Base-by-base conservation (phyloP, 2,888 invertebrate genomes). In the Hetaerina titia region DNA sequence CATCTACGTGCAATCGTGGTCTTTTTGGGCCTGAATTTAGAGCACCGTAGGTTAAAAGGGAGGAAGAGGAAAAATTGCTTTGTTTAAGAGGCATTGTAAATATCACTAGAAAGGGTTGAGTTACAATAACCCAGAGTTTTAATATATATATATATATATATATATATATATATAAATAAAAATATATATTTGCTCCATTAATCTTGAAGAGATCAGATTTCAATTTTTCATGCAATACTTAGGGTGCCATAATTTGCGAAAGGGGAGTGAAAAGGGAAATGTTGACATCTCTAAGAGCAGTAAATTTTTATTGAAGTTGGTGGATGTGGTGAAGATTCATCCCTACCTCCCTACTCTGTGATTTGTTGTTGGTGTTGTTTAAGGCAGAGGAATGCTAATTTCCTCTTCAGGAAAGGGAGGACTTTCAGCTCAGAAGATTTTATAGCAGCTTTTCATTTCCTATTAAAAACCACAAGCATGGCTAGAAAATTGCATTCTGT, bases 21-120 rank as follows among this genome's bases (percentile, higher is more conserved):
- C 64, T 89, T 92, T 92, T 74, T 56, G 45, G 92, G 92, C 31
- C 90, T 64, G 63, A 63, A 92, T 69, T 45, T 64, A 69, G 92
- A 69, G 92, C 69, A 64, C 69, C 69, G 56, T 92, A 92, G 92
- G 57, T 92, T 22, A 45, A 64, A 74, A 57, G 22, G 69, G 92
- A 69, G 69, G n/a, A 69, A 15, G 45, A 74, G 22, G 69, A 92
- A 60, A 57, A n/a, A 90, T 64, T 69, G 90, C 90, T 90, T 90
- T 90, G 90, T 90, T 90, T 90, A 90, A 90, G 90, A 90, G 90
- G 90, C 64, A 90, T 45, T 90, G 90, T 90, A 90, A 90, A 90
- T 90, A 90, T 90, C 90, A 90, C 90, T 64, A 90, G 64, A 63
- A 88, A 90, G 90, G 64, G 90, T 45, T 90, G 56, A 45, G 45